phyloP scores from a whole-genome alignment of 2,797 vertebrate genomes.

The Parotocinclus haroldoi region DNA sequence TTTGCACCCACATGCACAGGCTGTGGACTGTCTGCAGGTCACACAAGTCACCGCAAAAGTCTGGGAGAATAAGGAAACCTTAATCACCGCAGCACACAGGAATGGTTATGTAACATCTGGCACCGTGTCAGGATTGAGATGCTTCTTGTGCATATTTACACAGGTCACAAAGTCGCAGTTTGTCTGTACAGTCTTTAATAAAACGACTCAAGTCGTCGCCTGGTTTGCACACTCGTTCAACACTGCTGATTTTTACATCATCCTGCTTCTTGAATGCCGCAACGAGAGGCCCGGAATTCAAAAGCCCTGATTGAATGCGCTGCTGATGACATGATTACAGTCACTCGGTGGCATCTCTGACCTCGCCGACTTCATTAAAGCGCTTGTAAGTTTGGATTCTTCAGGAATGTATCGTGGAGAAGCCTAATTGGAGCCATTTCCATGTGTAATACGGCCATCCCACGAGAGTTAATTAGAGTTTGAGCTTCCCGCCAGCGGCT shows the following conservation, averaged over 20 bases:
- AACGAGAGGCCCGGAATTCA: constrained; percentile 1
- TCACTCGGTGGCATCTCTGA: constrained; percentile 40
- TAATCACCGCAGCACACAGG: neutral
- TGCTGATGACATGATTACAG: constrained; percentile 49
- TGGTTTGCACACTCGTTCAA: too few species aligned
- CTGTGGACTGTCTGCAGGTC: constrained; percentile 21
- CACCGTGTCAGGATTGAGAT: neutral
- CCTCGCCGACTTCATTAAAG: constrained; percentile 52
- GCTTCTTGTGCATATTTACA: constrained; percentile 1
- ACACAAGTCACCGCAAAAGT: neutral
- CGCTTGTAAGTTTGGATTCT: constrained; percentile 24
- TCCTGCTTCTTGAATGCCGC: constrained; percentile 14
- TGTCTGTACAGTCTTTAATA: neutral
- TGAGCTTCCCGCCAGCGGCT: constrained; percentile 31
- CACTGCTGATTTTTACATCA: neutral
- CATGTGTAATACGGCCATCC: constrained; percentile 58
- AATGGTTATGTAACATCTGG: neutral
- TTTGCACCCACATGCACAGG: constrained; percentile 32
- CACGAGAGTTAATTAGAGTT: constrained; percentile 62
- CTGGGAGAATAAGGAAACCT: constrained; percentile 1
- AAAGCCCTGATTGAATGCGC: constrained; percentile 49
- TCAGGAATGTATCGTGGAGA: constrained; percentile 53
- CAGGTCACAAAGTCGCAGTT: constrained; percentile 3
- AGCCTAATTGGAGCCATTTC: constrained; percentile 69
- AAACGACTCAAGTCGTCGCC: too few species aligned